These are phyloP conservation scores for Falco rusticolus DNA, from an alignment of 2,797 vertebrate genomes.

Conservation along the genomic window DNA sequence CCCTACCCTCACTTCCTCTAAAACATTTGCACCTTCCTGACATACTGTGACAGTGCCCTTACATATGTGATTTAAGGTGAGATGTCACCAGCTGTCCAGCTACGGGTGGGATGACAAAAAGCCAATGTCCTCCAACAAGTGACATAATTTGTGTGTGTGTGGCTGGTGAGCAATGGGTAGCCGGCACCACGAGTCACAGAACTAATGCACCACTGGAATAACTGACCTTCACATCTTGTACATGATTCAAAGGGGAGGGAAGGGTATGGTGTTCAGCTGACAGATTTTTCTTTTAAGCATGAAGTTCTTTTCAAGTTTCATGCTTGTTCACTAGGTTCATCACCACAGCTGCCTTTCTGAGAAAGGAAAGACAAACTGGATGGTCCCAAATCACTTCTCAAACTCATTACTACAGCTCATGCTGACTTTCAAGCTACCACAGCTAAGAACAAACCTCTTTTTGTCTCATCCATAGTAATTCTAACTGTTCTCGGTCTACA, in stretches of 20 bases:
- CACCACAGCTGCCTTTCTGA: neutral
- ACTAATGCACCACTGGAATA: neutral
- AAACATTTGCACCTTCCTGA: neutral
- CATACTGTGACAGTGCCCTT: neutral
- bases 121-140: neutral
- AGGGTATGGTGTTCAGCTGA: neutral
- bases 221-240: neutral
- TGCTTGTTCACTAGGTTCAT: neutral
- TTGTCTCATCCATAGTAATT: neutral
- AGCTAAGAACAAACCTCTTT: neutral
- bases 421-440: neutral
- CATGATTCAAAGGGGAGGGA: neutral
- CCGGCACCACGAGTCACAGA: neutral
- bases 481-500: neutral
- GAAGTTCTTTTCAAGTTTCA: neutral
- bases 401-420: neutral
- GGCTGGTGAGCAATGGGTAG: neutral
- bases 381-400: neutral
- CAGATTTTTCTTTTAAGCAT: neutral
- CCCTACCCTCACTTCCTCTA: neutral
- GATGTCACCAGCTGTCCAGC: neutral
- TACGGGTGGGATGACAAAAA: neutral
- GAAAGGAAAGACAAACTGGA: neutral
- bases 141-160: neutral
- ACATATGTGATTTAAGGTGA: neutral